phyloP scores from a whole-genome alignment of 2,797 vertebrate species.

The Phalanger gymnotis region DNA sequence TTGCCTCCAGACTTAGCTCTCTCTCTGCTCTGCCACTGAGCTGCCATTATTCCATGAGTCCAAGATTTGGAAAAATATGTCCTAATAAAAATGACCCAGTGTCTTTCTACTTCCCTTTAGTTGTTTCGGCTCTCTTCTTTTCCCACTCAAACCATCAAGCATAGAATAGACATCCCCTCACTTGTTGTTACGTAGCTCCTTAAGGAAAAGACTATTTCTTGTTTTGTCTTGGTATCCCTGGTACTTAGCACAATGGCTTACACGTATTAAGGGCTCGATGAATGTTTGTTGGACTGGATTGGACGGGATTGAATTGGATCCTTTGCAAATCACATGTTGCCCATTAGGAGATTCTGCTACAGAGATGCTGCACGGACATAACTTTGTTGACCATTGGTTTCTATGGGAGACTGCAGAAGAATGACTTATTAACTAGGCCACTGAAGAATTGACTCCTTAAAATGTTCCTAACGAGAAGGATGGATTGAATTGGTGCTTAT shows the following conservation, averaged over 20 bases:
- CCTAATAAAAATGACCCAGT: not conserved
- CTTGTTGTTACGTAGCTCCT: not conserved
- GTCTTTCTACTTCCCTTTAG: not conserved
- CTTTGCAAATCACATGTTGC: not conserved
- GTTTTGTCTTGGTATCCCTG: not conserved
- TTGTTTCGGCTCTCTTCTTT: not conserved
- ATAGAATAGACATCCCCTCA: not conserved
- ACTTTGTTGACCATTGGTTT: not conserved
- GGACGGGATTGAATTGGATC: not conserved
- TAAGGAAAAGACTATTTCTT: not conserved
- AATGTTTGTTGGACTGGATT: not conserved
- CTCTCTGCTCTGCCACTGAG: not conserved
- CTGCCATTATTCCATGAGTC: not conserved
- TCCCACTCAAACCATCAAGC: not conserved
- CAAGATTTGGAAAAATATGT: not conserved
- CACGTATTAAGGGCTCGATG: not conserved
- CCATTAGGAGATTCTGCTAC: not conserved
- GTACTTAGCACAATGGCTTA: not conserved
- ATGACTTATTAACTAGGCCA: not conserved
- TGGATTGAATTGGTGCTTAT: not conserved
- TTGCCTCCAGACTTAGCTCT: not conserved
- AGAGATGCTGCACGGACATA: not conserved
- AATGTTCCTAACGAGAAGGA: not conserved
- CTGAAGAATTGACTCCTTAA: not conserved
- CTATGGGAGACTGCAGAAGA: not conserved